A percentile compares a stretch with the other conserved stretches of the same genome.
phyloP scores from a whole-genome alignment of 2,888 invertebrate species.

The Coenonympha arcania region DNA sequence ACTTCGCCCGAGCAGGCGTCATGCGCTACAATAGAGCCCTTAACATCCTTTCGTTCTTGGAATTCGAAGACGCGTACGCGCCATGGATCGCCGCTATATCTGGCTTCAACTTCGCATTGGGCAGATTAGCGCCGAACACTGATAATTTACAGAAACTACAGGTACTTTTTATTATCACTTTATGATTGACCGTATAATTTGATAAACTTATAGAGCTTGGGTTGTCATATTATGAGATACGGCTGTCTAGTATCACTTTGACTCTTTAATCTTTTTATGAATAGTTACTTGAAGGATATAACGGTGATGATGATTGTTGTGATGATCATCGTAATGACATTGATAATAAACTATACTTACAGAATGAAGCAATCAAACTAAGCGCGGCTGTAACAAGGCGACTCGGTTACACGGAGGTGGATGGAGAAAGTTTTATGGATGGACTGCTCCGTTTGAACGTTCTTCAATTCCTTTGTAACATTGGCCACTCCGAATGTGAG shows the following conservation, averaged over 20 bases:
- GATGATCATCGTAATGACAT: too few relatives aligned
- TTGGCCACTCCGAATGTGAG: conserved; percentile 57
- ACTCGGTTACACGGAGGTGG: conserved; percentile 66
- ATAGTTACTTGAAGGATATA: too few relatives aligned
- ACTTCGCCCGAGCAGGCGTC: conserved; percentile 70
- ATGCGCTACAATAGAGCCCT: conserved; percentile 70
- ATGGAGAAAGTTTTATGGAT: conserved; percentile 63
- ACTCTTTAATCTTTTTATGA: too few relatives aligned
- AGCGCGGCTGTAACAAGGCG: conserved; percentile 61
- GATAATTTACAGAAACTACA: conserved; percentile 36
- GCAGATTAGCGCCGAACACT: conserved; percentile 56
- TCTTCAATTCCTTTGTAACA: conserved; percentile 72
- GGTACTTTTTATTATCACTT: conserved; percentile 35
- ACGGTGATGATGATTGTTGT: too few relatives aligned
- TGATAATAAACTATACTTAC: conserved; percentile 25
- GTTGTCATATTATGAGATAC: too few relatives aligned
- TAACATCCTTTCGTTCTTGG: conserved; percentile 73
- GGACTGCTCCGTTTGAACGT: conserved; percentile 71
- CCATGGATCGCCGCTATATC: conserved; percentile 79
- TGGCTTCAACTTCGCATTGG: conserved; percentile 59
- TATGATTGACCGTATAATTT: not conserved
- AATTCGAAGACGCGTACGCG: conserved; percentile 77
- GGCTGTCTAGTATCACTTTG: too few relatives aligned
- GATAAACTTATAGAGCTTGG: too few relatives aligned
- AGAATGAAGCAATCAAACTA: conserved; percentile 58